phyloP scores from a whole-genome alignment of 2,113 vertebrate species.

The Ictalurus furcatus region DNA sequence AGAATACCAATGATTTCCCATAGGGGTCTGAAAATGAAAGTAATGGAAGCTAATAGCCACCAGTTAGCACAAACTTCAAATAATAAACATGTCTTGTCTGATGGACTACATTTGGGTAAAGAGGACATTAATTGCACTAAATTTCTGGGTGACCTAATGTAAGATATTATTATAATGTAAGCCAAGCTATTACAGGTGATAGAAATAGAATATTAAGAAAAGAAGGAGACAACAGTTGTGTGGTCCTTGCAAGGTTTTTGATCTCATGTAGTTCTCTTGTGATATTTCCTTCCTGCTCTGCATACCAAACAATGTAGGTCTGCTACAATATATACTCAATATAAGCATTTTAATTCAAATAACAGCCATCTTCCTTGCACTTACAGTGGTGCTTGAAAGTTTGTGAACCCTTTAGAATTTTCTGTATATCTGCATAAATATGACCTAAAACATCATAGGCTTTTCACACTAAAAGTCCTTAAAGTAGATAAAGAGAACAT shows the following conservation, averaged over 20 bases:
- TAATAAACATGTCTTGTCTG: neutral
- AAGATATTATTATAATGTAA: neutral
- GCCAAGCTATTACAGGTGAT: neutral
- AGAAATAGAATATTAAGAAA: constrained; percentile 1
- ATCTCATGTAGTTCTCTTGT: neutral
- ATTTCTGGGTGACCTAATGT: too few relatives aligned
- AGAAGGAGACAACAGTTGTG: neutral
- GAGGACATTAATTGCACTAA: neutral
- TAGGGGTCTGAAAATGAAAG: neutral
- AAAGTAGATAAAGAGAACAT: too few relatives aligned
- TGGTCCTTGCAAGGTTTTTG: neutral
- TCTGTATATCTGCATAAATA: too few relatives aligned
- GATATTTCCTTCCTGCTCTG: constrained; percentile 1
- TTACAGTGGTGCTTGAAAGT: too few relatives aligned
- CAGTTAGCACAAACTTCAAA: neutral
- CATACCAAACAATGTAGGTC: neutral
- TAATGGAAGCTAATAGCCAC: neutral
- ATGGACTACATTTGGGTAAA: neutral
- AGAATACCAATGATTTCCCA: neutral
- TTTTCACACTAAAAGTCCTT: too few relatives aligned
- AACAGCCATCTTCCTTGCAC: neutral
- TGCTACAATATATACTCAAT: neutral
- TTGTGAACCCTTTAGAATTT: too few relatives aligned
- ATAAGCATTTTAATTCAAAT: neutral
- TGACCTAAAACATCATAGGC: too few relatives aligned